These are phyloP conservation scores for Alaudala cheleensis DNA, from an alignment of 2,113 vertebrate genomes.

Conservation along the genomic window DNA sequence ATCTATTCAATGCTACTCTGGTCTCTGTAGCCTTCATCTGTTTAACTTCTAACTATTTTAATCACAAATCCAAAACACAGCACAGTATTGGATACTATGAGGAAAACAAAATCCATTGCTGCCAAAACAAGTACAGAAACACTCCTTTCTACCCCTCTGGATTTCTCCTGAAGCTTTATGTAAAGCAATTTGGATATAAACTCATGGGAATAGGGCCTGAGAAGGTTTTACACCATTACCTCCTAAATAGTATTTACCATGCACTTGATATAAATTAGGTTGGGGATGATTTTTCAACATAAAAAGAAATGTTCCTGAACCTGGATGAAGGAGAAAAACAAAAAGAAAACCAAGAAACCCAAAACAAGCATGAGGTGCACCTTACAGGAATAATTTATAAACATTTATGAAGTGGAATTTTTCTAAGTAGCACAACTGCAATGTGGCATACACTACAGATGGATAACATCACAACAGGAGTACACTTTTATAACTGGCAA, in stretches of 20 bases:
- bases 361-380: not conserved
- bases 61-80: not conserved
- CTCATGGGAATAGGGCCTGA: not conserved
- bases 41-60: not conserved
- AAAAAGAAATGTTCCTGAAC: not conserved
- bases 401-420: not conserved
- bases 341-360: not conserved
- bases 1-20: not conserved
- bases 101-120: not conserved
- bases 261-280: not conserved
- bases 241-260: not conserved
- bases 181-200: not conserved
- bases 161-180: not conserved
- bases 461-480: not conserved
- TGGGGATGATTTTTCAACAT: not conserved
- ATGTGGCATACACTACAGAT: not conserved
- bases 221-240: not conserved
- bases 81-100: not conserved
- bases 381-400: not conserved
- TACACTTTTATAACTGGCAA: constrained; percentile 1
- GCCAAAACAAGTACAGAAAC: not conserved
- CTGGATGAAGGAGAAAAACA: not conserved
- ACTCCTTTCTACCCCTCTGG: not conserved
- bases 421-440: not conserved
- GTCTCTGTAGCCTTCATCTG: not conserved